phyloP scores from a whole-genome alignment of 2,113 vertebrate species.

The Ceyx margarethae region DNA sequence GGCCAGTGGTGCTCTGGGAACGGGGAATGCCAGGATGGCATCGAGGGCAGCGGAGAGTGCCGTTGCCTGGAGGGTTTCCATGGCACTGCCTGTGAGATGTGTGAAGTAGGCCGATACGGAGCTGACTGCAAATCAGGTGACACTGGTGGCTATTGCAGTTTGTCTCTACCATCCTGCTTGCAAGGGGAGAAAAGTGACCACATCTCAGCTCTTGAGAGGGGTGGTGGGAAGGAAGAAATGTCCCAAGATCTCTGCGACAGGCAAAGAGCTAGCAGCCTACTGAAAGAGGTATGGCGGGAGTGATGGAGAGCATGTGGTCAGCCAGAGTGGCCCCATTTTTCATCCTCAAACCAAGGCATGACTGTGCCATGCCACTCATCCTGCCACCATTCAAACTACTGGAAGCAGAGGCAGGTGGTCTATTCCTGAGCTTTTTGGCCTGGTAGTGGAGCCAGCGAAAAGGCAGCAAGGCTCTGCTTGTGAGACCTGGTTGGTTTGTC shows the following conservation, averaged over 20 bases:
- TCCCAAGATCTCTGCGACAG: neutral
- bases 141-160: neutral
- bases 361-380: neutral
- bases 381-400: neutral
- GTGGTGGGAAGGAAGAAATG: neutral
- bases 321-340: neutral
- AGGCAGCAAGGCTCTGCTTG: neutral
- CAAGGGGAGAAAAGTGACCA: neutral
- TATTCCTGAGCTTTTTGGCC: neutral
- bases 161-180: neutral
- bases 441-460: rapidly evolving
- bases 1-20: constrained; percentile 87
- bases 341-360: neutral
- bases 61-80: constrained; percentile 93
- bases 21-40: constrained; percentile 86
- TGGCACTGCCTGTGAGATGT: constrained; percentile 92
- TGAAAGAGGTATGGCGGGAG: neutral
- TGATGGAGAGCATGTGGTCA: neutral
- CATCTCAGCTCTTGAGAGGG: neutral
- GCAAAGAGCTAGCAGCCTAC: neutral
- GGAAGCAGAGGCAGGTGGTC: neutral
- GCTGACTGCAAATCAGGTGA: constrained; percentile 84
- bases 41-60: constrained; percentile 86
- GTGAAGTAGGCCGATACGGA: constrained; percentile 90
- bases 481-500: neutral